Conservation (phyloP, 2,888 invertebrate species). For the Dusona sp. region DNA sequence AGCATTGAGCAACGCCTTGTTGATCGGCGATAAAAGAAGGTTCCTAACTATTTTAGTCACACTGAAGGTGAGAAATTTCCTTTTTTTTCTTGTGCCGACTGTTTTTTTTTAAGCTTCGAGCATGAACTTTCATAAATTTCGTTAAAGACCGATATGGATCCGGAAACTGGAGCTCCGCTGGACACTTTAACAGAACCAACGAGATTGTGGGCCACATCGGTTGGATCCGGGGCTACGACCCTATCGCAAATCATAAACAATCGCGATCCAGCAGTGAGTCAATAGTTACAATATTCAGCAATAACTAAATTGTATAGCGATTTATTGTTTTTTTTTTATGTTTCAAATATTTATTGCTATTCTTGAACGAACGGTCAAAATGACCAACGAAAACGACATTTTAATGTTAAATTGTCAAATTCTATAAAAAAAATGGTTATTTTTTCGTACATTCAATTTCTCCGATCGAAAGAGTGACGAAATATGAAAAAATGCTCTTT, state of each 20-base stretch:
- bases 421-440: not conserved
- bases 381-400: not conserved
- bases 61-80: conserved; percentile 89
- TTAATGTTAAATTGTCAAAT: not conserved
- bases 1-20: conserved; percentile 92
- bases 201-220: conserved; percentile 89
- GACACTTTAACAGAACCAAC: conserved; percentile 89
- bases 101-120: not conserved
- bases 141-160: conserved; percentile 90
- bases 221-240: conserved; percentile 90
- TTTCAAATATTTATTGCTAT: too few relatives aligned
- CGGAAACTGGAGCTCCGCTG: conserved; percentile 89
- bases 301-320: too few relatives aligned
- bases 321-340: not conserved
- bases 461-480: not conserved
- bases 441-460: not conserved
- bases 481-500: not conserved
- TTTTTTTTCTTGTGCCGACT: not conserved
- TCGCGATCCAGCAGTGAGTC: conserved; percentile 86
- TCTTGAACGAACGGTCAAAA: too few relatives aligned
- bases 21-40: conserved; percentile 95
- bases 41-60: conserved; percentile 94
- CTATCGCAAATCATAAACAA: conserved; percentile 89
- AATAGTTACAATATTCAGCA: not conserved
- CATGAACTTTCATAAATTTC: conserved; percentile 8